Percentiles rank a stretch among this genome's conserved stretches.
Conservation (phyloP, 2,113 vertebrate species). For the Dasypus novemcinctus region DNA sequence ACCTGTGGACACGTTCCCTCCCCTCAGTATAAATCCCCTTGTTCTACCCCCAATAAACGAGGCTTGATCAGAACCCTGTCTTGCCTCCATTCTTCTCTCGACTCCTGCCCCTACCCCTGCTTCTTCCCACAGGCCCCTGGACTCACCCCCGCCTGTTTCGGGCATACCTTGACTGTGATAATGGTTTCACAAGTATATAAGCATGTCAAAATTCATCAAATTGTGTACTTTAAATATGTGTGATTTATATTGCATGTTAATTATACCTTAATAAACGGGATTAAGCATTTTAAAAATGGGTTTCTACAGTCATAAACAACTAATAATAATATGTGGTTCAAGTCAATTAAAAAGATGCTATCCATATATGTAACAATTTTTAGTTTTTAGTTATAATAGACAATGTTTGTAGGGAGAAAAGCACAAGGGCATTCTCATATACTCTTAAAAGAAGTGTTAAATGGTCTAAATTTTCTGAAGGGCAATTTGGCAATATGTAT, state of each 20-base stretch:
- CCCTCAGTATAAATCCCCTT: no score
- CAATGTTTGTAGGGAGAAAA: neutral
- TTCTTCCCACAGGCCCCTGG: no score
- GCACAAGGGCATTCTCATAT: rapidly evolving
- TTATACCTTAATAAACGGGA: neutral
- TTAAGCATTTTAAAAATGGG: neutral
- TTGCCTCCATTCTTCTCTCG: no score
- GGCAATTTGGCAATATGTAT: no score
- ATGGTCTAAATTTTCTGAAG: rapidly evolving
- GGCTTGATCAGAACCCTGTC: no score
- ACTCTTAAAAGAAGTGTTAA: no score
- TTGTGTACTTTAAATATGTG: neutral
- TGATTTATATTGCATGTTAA: no score
- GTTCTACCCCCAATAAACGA: no score
- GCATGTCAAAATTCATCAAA: rapidly evolving
- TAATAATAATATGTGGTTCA: neutral
- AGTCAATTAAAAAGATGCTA: neutral
- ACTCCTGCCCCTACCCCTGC: no score
- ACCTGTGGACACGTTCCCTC: no score
- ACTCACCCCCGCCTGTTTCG: no score
- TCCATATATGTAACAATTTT: neutral
- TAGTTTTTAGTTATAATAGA: neutral
- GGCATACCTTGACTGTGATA: no score
- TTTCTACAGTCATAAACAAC: neutral
- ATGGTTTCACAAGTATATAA: neutral